phyloP scores from a whole-genome alignment of 2,888 invertebrate species.

The Alviniconcha strummeri region DNA sequence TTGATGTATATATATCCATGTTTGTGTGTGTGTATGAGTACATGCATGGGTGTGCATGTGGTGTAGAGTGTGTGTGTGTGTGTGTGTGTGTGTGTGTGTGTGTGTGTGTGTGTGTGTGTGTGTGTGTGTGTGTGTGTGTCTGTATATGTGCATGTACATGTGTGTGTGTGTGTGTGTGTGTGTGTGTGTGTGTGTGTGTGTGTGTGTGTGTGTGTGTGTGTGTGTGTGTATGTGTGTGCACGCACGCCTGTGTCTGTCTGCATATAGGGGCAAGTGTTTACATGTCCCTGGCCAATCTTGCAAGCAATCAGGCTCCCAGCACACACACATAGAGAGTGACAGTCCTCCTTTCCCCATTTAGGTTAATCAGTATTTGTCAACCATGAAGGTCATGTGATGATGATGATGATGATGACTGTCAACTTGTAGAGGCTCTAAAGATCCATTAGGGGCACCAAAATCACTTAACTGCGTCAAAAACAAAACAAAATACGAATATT shows the following conservation, averaged over 20 bases:
- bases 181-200: conserved; percentile 1
- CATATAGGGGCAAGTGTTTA: too few relatives aligned
- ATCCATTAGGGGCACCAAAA: too few relatives aligned
- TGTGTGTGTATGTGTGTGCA: background rate
- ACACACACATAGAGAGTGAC: too few relatives aligned
- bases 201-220: conserved; percentile 12
- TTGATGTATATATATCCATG: background rate
- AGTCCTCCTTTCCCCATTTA: too few relatives aligned
- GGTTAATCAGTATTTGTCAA: too few relatives aligned
- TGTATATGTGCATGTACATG: conserved; percentile 8
- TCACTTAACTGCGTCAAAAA: too few relatives aligned
- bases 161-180: conserved; percentile 11
- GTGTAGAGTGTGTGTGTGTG: conserved; percentile 14
- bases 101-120: conserved; percentile 32
- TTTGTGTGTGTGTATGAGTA: conserved; percentile 3
- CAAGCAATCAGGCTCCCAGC: too few relatives aligned
- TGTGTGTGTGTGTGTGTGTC: conserved; percentile 29
- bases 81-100: conserved; percentile 30
- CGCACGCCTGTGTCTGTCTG: background rate
- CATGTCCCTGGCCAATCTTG: too few relatives aligned
- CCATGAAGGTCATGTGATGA: too few relatives aligned
- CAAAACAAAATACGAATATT: too few relatives aligned
- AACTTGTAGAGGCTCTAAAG: too few relatives aligned
- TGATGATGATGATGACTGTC: too few relatives aligned
- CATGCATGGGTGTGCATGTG: background rate